phyloP scores from a whole-genome alignment of 2,797 vertebrate species.

The Amblyraja radiata region DNA sequence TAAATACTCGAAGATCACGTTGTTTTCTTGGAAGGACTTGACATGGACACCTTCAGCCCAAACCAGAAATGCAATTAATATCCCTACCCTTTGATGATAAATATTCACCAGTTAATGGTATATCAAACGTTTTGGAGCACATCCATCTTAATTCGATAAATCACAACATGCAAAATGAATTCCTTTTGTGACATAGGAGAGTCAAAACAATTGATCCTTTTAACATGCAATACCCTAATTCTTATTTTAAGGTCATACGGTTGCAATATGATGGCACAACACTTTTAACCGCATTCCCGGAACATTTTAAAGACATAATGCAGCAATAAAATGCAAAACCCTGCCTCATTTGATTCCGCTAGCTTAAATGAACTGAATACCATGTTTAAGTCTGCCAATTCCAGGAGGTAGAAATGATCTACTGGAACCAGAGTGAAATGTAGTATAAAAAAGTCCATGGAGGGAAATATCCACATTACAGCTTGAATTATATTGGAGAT shows the following conservation, averaged over 20 bases:
- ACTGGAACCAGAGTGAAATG: slow-evolving; percentile 19
- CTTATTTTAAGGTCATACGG: not conserved
- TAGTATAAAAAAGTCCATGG: slow-evolving; percentile 20
- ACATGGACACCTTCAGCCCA: not conserved
- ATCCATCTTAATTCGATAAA: not conserved
- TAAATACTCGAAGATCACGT: not conserved
- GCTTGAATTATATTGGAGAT: not conserved
- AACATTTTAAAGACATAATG: not conserved
- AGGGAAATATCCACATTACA: slow-evolving; percentile 15
- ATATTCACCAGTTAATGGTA: not conserved
- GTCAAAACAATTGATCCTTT: slow-evolving; percentile 2
- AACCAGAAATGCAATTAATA: not conserved
- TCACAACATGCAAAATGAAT: too few relatives aligned
- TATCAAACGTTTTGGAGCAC: not conserved
- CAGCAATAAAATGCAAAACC: not conserved
- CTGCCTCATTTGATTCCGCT: slow-evolving; percentile 28
- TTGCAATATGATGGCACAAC: not conserved
- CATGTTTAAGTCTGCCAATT: slow-evolving; percentile 28
- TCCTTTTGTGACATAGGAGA: not conserved
- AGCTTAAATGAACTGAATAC: slow-evolving; percentile 20
- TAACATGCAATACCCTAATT: not conserved
- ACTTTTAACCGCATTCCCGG: not conserved
- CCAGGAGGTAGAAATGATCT: slow-evolving; percentile 13
- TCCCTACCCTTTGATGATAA: not conserved
- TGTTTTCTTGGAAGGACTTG: not conserved